A percentile compares a stretch with the other conserved stretches of the same genome.
Evolutionary conservation across 2,113 vertebrate genomes (phyloP).

Genomic region (Peromyscus maniculatus): DNA sequence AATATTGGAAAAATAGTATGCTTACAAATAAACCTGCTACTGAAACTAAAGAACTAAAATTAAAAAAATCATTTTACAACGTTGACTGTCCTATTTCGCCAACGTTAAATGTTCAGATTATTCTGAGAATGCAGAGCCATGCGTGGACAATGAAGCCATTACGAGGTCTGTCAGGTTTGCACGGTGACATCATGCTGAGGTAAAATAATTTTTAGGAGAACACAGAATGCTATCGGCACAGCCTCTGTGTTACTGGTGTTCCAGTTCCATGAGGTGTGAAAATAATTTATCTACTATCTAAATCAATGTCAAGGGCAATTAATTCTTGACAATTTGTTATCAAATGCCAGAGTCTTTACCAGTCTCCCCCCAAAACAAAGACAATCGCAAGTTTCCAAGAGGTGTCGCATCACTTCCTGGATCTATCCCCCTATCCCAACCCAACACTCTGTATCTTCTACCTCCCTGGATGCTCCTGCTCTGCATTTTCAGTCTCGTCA

Average conservation of each 20-base stretch:
- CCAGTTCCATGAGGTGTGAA: neutral
- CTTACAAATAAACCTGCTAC: slow-evolving; percentile 8
- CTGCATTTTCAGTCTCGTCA: neutral
- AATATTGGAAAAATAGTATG: neutral
- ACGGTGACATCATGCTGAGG: neutral
- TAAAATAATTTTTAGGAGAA: slow-evolving; percentile 25
- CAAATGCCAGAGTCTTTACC: neutral
- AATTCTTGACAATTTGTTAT: neutral
- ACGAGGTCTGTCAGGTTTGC: neutral
- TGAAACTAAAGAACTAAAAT: slow-evolving; percentile 47
- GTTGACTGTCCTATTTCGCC: neutral
- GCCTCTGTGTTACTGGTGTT: neutral
- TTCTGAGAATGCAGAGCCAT: neutral
- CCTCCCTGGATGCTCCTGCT: neutral
- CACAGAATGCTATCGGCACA: neutral
- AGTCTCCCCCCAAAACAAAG: neutral
- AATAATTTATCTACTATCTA: neutral
- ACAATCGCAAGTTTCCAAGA: slow-evolving; percentile 14
- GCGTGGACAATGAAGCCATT: neutral
- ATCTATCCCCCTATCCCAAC: neutral
- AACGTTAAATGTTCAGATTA: slow-evolving; percentile 30
- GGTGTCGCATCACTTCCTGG: neutral
- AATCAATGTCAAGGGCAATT: neutral
- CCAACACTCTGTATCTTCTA: neutral
- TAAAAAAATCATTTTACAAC: slow-evolving; percentile 10